Evolutionary conservation across 2,888 invertebrate species (phyloP).

Genomic region (Tipula confusa): DNA sequence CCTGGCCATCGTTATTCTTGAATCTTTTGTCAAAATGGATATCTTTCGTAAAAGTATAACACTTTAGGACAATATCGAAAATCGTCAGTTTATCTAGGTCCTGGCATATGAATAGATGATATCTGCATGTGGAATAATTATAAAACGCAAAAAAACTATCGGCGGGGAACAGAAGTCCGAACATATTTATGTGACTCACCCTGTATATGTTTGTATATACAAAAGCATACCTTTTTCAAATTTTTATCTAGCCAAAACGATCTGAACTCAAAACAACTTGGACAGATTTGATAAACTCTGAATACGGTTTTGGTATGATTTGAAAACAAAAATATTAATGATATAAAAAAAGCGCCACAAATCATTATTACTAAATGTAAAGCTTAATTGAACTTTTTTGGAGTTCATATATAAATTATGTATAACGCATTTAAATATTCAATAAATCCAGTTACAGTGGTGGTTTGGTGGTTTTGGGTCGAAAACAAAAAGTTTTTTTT

Average conservation of each 20-base stretch:
- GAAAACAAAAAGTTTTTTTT: no score
- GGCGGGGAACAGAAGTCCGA: no score
- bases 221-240: not conserved
- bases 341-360: not conserved
- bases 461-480: not conserved
- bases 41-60: no score
- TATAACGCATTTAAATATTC: not conserved
- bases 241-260: not conserved
- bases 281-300: not conserved
- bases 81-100: no score
- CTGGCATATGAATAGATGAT: no score
- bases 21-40: no score
- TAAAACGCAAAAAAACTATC: no score
- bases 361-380: not conserved
- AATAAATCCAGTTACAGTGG: not conserved
- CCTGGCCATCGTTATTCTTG: no score
- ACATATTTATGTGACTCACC: no score
- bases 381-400: not conserved
- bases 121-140: no score
- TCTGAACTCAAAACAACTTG: not conserved
- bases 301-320: not conserved
- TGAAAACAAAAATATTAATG: not conserved
- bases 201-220: no score
- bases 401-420: not conserved
- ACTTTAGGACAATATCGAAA: no score